Conservation (phyloP, 2,797 vertebrate species). For the Tokudaia tokunoshimensis region DNA sequence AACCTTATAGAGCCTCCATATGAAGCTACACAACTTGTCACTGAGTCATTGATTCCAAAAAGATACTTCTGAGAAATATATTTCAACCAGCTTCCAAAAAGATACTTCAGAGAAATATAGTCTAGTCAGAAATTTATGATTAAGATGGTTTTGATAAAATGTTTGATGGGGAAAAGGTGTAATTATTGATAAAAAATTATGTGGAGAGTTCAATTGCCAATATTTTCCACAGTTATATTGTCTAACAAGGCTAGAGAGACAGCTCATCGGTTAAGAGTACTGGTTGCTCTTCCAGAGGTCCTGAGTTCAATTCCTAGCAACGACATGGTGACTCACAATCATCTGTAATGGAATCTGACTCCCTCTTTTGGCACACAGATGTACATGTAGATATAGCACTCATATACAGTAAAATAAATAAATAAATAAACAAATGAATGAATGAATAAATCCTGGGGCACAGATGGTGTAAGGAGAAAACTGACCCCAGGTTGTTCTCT, state of each 20-base stretch:
- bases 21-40: not conserved
- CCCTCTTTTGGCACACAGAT: not conserved
- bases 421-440: too few species aligned
- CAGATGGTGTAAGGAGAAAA: not conserved
- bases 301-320: not conserved
- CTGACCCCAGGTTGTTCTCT: not conserved
- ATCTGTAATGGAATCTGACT: not conserved
- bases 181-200: not conserved
- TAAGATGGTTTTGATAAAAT: slow-evolving; percentile 27
- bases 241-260: not conserved
- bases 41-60: not conserved
- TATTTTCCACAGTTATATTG: not conserved
- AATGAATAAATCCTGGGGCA: not conserved
- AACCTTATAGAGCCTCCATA: not conserved
- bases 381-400: not conserved
- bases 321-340: not conserved
- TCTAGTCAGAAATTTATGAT: not conserved
- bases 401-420: not conserved
- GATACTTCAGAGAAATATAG: not conserved
- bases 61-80: not conserved
- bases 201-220: not conserved
- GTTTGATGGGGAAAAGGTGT: not conserved
- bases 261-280: not conserved
- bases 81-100: not conserved
- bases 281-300: not conserved